Evolutionary conservation across 1,140 invertebrate species (phyloP), one percentile per base, ranked within the genome.

Genomic region (Diachasmimorpha longicaudata): DNA sequence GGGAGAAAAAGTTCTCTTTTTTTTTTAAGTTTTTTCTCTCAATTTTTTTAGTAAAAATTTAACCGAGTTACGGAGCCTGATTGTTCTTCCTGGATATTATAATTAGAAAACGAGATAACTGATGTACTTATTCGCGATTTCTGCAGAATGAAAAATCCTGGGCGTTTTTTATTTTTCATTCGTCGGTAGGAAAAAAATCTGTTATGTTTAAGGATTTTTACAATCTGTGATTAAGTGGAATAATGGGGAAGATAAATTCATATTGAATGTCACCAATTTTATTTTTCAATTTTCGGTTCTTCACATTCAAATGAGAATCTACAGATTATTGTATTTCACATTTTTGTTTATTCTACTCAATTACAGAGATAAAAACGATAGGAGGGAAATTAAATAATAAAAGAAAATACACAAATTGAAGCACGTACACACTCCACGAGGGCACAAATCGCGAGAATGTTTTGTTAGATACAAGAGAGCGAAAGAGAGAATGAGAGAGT

Each of bases 391-490:
- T 16, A 4, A 42, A 11, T 37, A 4, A 39, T 42, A 46, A 21
- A 16, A 46, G 52, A 55, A 75, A 52, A 71, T 52, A 42, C 21
- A n/a, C 52, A 63, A 63, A 63, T 23, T 72, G n/a, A 66, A 63
- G 37, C 52, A 19, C 48, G 58, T 46, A 72, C 31, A 31, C 42
- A 75, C 72, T 75, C 42, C 67, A 76, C 70, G 75, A 78, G 76
- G 81, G 80, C 81, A 80, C 82, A 80, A 84, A 82, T 79, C 77
- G 78, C 71, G 75, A 74, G 72, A 75, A 78, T 79, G 70, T 68
- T 48, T 75, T 69, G 58, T 69, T 63, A 67, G 19, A 66, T 19
- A n/a, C 14, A 55, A 77, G 42, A 76, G 42, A 76, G 63, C 70
- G 42, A 58, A 16, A 70, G 39, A 70, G 46, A 76, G 66, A 67